Base-by-base conservation (phyloP, 2,888 invertebrate genomes). In the Automeris io region DNA sequence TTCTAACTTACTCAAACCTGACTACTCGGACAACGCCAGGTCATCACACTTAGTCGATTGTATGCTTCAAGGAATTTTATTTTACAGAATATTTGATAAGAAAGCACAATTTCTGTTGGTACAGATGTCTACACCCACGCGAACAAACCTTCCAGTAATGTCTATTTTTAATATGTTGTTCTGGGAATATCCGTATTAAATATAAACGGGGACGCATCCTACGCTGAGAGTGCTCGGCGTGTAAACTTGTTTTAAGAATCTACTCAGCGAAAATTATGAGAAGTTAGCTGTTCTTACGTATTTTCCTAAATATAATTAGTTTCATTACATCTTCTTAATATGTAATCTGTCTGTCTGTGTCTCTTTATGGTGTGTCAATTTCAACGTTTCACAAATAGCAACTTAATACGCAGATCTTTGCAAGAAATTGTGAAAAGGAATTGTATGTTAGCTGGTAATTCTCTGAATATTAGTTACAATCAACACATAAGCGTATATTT, bases 231-330 rank as follows among this genome's bases (percentile, higher is more conserved):
- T 54, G 53, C 50, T 54, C 52, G 43, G 46, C 46, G 46, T 48
- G 52, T 52, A 41, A 52, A 57, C 49, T 57, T 48, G 50, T 50
- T 54, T 47, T 54, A 57, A 57, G 60, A 52, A 58, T 49, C 50
- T 50, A 50, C 52, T 57, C 56, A 49, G 45, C 43, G 46, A 49
- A 49, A 57, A 51, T 60, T 60, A 55, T 57, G 46, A 51, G 52
- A 31, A 45, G 46, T 46, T 46, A 53, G 48, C 46, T 46, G 57
- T 57, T 53, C 40, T 40, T 54, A 11, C 25, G 38, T 43, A 39
- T 55, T 50, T 54, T 46, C 56, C 51, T 56, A 43, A 54, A 54
- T 56, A 41, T 48, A 47, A 47, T 53, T 47, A 48, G 26, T 37
- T 29, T 37, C 9, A 18, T 12, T 31, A 13, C 22, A 12, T 13